Percentiles rank a stretch among this genome's conserved stretches.
Evolutionary conservation across 1,140 invertebrate genomes (phyloP).

Genomic region (Homarus americanus): DNA sequence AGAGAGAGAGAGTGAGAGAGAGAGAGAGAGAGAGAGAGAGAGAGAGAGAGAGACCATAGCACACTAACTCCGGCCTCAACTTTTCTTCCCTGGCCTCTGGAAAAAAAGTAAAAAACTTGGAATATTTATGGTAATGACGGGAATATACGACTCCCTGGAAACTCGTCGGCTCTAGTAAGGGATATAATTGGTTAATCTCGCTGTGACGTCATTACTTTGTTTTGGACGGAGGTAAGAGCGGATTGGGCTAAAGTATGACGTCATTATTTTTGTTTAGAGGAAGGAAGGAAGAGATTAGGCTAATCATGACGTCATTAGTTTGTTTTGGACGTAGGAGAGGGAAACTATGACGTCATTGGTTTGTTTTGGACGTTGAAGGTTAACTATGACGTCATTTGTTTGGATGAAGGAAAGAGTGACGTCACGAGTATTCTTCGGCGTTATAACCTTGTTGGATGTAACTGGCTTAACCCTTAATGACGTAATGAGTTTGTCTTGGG

Average conservation of each 20-base stretch:
- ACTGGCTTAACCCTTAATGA: background rate
- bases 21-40: conserved; percentile 33
- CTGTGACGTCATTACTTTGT: background rate
- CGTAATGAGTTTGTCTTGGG: background rate
- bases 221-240: too few relatives aligned
- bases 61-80: background rate
- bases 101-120: background rate
- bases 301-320: too few relatives aligned
- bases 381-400: too few relatives aligned
- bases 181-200: background rate
- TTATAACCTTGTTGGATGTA: background rate
- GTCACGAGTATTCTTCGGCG: background rate
- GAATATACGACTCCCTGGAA: background rate
- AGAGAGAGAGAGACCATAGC: conserved; percentile 9
- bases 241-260: too few relatives aligned
- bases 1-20: conserved; percentile 29
- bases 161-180: background rate
- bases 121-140: background rate
- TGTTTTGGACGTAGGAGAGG: too few relatives aligned
- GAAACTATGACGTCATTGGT: too few relatives aligned
- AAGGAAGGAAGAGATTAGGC: too few relatives aligned
- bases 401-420: too few relatives aligned
- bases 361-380: too few relatives aligned
- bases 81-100: background rate
- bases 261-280: too few relatives aligned